Evolutionary conservation across 2,797 vertebrate species (phyloP).

Genomic region (Enteromius radiatus): DNA sequence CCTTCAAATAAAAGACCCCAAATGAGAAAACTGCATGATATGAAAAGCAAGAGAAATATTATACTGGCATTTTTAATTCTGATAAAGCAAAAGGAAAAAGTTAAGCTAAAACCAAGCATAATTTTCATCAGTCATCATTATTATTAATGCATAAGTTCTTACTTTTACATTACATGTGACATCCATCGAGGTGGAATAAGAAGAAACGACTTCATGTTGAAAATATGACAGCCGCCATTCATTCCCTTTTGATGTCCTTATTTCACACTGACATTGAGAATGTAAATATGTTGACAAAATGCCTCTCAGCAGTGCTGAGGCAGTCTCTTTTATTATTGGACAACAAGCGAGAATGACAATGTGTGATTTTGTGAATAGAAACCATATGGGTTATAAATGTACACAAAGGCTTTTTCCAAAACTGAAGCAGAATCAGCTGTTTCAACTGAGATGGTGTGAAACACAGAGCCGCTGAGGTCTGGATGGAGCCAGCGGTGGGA

Average conservation of each 20-base stretch:
- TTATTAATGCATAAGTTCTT: neutral
- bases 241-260: neutral
- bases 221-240: constrained; percentile 17
- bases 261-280: constrained; percentile 59
- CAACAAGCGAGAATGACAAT: constrained; percentile 71
- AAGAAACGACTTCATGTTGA: neutral
- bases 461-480: constrained; percentile 34
- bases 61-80: constrained; percentile 5
- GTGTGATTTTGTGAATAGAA: constrained; percentile 69
- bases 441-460: constrained; percentile 61
- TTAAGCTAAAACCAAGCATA: neutral
- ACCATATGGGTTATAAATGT: constrained; percentile 73
- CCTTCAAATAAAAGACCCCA: constrained; percentile 33
- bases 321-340: constrained; percentile 58
- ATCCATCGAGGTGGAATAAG: neutral
- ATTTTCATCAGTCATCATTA: neutral
- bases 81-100: neutral
- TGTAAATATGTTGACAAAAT: constrained; percentile 71
- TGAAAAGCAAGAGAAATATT: constrained; percentile 7
- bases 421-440: constrained; percentile 76
- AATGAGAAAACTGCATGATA: constrained; percentile 23
- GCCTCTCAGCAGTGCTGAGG: constrained; percentile 74
- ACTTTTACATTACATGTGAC: neutral
- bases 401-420: constrained; percentile 68
- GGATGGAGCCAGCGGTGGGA: constrained; percentile 38